Evolutionary conservation across 2,888 invertebrate species (phyloP).

Genomic region (Plutella xylostella): DNA sequence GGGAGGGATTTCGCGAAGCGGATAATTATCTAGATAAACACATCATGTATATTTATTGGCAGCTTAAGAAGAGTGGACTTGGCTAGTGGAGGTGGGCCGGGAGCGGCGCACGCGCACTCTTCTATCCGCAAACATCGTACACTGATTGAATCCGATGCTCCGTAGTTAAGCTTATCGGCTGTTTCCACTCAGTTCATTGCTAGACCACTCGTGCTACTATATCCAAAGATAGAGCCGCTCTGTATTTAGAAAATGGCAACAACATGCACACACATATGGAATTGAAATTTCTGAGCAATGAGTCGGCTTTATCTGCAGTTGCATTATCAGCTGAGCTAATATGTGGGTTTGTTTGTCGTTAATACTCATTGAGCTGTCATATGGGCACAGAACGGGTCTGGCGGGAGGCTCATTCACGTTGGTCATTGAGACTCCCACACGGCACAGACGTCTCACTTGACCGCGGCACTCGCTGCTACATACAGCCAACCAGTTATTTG

Average conservation of each 20-base stretch:
- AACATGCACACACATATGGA: neutral
- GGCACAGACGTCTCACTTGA: constrained; percentile 21
- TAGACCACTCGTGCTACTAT: neutral
- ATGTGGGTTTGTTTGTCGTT: neutral
- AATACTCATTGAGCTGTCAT: constrained; percentile 29
- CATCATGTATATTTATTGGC: neutral
- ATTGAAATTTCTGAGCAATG: constrained; percentile 3
- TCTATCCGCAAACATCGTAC: constrained; percentile 30
- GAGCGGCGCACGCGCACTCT: neutral
- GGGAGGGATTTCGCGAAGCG: neutral
- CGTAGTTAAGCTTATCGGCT: constrained; percentile 23
- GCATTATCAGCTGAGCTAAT: constrained; percentile 1
- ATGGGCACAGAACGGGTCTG: constrained; percentile 6
- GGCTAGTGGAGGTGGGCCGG: neutral
- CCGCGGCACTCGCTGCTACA: no score
- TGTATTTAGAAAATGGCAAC: constrained; percentile 2
- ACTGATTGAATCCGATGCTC: constrained; percentile 28
- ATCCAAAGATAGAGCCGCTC: neutral
- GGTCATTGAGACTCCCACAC: constrained; percentile 32
- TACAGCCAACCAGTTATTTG: no score
- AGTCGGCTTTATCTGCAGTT: neutral
- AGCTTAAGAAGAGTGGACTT: neutral
- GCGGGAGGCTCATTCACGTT: constrained; percentile 32
- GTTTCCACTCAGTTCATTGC: constrained; percentile 6
- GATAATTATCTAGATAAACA: constrained; percentile 1